phyloP scores from a whole-genome alignment of 2,888 invertebrate genomes.

The Flexamia atlantica region DNA sequence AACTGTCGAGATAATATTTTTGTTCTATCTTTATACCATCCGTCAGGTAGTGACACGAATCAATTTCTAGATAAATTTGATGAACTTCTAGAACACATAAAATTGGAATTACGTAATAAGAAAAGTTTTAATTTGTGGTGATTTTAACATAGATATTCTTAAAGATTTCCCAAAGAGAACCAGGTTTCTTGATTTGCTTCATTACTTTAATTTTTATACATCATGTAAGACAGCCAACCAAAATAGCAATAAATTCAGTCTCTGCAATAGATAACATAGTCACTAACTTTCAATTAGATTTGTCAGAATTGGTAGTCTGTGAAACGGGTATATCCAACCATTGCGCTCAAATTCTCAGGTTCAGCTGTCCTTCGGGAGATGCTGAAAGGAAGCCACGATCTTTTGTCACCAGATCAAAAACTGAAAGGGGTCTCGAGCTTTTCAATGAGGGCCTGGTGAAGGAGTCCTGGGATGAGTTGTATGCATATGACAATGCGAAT shows the following conservation, averaged over 20 bases:
- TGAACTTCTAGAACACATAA: neutral
- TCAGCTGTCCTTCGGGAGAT: neutral
- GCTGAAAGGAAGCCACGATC: neutral
- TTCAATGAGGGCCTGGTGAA: no score
- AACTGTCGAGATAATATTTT: neutral
- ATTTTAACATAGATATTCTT: neutral
- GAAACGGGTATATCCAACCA: neutral
- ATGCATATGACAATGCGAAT: no score
- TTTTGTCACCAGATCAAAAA: neutral
- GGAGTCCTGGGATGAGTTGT: no score
- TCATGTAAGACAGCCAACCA: conserved; percentile 3
- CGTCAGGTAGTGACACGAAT: conserved; percentile 25
- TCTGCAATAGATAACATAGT: neutral
- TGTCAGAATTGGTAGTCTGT: neutral
- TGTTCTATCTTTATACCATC: conserved; percentile 1
- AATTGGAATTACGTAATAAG: neutral
- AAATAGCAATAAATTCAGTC: neutral
- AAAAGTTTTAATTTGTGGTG: neutral
- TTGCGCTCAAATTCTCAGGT: neutral
- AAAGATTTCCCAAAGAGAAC: conserved; percentile 1
- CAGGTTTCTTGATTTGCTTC: neutral
- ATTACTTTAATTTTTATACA: neutral
- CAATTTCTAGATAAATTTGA: neutral
- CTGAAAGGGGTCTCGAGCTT: no score
- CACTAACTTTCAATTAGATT: neutral